Percentiles rank a stretch among this genome's conserved stretches.
Evolutionary conservation across 2,888 invertebrate species (phyloP).

Genomic region (Acanthopleura granulata): DNA sequence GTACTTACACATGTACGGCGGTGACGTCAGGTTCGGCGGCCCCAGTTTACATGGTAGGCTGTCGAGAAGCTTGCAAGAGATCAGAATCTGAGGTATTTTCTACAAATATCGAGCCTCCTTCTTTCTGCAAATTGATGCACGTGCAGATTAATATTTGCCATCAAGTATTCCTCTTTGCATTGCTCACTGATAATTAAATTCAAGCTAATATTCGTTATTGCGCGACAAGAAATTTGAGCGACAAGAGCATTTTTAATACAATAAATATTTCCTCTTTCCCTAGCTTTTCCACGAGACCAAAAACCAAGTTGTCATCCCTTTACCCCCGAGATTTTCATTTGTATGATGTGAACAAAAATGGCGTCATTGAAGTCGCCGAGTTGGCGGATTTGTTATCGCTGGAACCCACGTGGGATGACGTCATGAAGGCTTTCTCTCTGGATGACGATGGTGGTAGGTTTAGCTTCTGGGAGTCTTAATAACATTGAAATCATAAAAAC

Average conservation of each 20-base stretch:
- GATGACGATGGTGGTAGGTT: not conserved
- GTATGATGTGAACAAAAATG: conserved; percentile 14
- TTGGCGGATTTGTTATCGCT: conserved; percentile 1
- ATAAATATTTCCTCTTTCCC: not conserved
- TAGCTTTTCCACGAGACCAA: not conserved
- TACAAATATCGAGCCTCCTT: too few species aligned
- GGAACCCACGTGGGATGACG: not conserved
- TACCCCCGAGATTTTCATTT: conserved; percentile 9
- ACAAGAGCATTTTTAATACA: too few species aligned
- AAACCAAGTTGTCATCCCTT: conserved; percentile 7
- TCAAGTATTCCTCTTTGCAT: too few species aligned
- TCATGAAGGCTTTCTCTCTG: conserved; percentile 9
- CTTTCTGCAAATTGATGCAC: too few species aligned
- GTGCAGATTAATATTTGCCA: too few species aligned
- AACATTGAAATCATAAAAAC: too few species aligned
- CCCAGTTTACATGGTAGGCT: not conserved
- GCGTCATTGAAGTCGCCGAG: not conserved
- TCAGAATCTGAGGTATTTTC: not conserved
- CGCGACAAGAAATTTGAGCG: too few species aligned
- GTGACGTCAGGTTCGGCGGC: conserved; percentile 7
- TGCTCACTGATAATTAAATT: too few species aligned
- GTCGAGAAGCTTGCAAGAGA: conserved; percentile 11
- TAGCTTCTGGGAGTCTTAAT: too few species aligned
- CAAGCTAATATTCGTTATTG: too few species aligned
- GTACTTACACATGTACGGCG: too few species aligned